Evolutionary conservation across 2,113 vertebrate species (phyloP), one percentile per base, ranked within the genome.

Genomic region (Charina bottae): DNA sequence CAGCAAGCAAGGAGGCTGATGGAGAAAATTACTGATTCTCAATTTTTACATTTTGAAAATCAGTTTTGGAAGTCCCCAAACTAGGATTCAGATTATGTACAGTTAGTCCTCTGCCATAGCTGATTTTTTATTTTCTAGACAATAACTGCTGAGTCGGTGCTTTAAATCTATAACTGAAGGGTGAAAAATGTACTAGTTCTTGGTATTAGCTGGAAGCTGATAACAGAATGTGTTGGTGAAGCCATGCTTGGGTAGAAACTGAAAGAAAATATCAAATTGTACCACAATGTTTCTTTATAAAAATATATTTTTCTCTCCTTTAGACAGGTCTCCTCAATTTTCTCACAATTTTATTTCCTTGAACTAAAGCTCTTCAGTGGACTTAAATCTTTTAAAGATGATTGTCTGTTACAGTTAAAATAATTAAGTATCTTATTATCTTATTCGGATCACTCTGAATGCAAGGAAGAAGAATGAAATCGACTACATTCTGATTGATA

Each of bases 101-200:
- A 86, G 2, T 0, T 64, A 62, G 62, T 86, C 19, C 12, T 17
- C 42, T 92, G 89, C 53, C 33, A 3, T 1, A 91, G 55, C 91
- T 88, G 55, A 0, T 92, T 59, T 26, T 62, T 96, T 94, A 90
- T 90, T 64, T 68, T 72, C 2, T 64, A 53, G 42, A 8, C 42
- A 64, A 15, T 54, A 13, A 46, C 15, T 56, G 21, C 23, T 86
- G 59, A 42, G 68, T 26, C 9, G 58, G 4, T 60, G 28, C 26
- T 78, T 33, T 83, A 33, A 24, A 53, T 17, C 49, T n/a, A 0
- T 62, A 54, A 33, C 10, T 17, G 49, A 0, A 68, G 15, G 28
- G 0, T 5, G 58, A 33, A 26, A 53, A 85, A 1, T 78, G n/a
- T n/a, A 83, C 6, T 54, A 5, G 19, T n/a, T 62, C 3, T 68